phyloP scores from a whole-genome alignment of 2,797 vertebrate species.

The Notoglanidium macrostoma region DNA sequence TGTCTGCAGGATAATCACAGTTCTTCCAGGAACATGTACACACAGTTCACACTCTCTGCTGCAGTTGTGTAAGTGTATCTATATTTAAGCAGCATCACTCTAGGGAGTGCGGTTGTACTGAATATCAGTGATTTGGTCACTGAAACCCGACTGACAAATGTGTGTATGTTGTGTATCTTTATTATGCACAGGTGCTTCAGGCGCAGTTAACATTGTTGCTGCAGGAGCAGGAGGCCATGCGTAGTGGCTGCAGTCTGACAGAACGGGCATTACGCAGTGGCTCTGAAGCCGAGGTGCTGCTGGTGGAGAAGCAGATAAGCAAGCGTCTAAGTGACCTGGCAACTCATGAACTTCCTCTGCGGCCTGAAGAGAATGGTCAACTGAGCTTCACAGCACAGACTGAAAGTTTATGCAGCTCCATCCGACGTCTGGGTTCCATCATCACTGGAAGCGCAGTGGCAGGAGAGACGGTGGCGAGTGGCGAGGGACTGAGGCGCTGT shows the following conservation, averaged over 20 bases:
- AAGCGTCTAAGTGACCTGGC: conserved; percentile 89
- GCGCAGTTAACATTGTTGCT: conserved; percentile 89
- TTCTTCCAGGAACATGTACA: not conserved
- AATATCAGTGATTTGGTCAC: not conserved
- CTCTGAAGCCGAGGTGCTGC: conserved; percentile 92
- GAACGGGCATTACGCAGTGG: conserved; percentile 92
- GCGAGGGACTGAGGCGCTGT: conserved; percentile 90
- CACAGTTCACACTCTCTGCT: not conserved
- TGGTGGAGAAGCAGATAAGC: conserved; percentile 97
- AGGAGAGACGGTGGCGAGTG: conserved; percentile 90
- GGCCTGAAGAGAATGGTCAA: conserved; percentile 91
- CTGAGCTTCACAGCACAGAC: conserved; percentile 93
- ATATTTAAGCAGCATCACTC: no score
- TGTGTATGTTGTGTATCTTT: conserved; percentile 17
- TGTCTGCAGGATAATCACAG: not conserved
- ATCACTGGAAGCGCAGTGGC: conserved; percentile 92
- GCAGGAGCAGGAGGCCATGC: conserved; percentile 91
- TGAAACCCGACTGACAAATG: not conserved
- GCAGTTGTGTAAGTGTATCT: not conserved
- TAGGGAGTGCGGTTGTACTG: no score
- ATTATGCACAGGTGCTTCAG: conserved; percentile 85
- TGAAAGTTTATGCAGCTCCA: conserved; percentile 93
- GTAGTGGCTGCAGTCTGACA: conserved; percentile 92
- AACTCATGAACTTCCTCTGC: conserved; percentile 83
- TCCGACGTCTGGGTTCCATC: conserved; percentile 93